A percentile compares a stretch with the other conserved stretches of the same genome.
Conservation (phyloP, 2,113 vertebrate genomes). For the Xerus inauris region DNA sequence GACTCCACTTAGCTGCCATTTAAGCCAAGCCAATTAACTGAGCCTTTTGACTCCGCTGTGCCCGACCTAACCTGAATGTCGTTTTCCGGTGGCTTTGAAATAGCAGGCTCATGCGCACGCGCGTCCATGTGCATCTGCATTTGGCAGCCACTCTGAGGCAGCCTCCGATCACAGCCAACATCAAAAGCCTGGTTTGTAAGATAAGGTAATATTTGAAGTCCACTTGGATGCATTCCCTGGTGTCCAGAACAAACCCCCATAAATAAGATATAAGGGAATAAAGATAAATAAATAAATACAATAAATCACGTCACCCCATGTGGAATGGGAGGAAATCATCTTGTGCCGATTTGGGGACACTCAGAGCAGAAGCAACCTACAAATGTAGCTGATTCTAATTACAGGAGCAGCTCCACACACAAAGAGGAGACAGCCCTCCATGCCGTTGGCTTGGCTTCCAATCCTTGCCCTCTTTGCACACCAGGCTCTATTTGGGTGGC, state of each 20-base stretch:
- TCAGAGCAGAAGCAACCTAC: not conserved
- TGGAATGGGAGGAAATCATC: slow-evolving; percentile 84
- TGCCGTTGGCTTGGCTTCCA: accelerated
- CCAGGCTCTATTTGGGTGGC: not conserved
- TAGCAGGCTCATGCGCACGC: slow-evolving; percentile 90
- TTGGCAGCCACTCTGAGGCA: slow-evolving; percentile 92
- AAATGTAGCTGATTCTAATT: slow-evolving; percentile 71
- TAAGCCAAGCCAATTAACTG: slow-evolving; percentile 93
- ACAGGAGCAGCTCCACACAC: not conserved
- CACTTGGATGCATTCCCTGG: slow-evolving; percentile 92
- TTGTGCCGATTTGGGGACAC: slow-evolving; percentile 67
- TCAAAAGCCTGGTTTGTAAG: slow-evolving; percentile 96
- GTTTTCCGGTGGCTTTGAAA: slow-evolving; percentile 93
- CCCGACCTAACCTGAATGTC: slow-evolving; percentile 92
- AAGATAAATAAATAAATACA: slow-evolving; percentile 83
- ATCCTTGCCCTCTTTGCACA: not conserved
- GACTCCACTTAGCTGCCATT: slow-evolving; percentile 91
- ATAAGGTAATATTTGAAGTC: slow-evolving; percentile 97
- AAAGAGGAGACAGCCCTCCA: not conserved
- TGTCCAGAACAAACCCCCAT: slow-evolving; percentile 95
- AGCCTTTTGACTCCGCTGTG: slow-evolving; percentile 90
- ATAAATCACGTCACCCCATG: slow-evolving; percentile 38
- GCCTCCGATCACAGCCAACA: slow-evolving; percentile 95
- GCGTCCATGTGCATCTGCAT: slow-evolving; percentile 91
- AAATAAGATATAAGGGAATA: slow-evolving; percentile 95